Base-by-base conservation (phyloP, 2,113 vertebrate species). In the Phalacrocorax aristotelis region DNA sequence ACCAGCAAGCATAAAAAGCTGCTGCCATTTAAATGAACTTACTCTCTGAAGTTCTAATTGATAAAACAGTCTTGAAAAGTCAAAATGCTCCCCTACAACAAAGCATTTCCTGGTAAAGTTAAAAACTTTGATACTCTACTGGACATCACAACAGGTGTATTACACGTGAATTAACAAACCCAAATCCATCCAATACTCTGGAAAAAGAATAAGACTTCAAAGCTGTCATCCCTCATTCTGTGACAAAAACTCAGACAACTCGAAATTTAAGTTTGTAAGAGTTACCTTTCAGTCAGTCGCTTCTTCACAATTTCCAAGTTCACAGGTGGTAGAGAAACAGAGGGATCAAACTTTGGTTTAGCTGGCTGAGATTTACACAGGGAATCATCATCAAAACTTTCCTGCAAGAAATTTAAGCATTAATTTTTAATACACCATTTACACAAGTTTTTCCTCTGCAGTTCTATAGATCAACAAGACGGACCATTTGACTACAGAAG, bases 261-360 rank as follows among this genome's bases (percentile, higher is more conserved):
- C 3, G 0, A 11, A 81, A 89, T 15, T 40, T 29, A 80, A 69
- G 26, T 38, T 60, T 22, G 0, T 10, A 58, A 23, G 26, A 55
- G 10, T 82, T 97, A 99, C 99, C 98, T 99, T 90, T 88, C 98
- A 90, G 96, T 97, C 78, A 99, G 98, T 58, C 98, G 98, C 91
- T 98, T 99, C 97, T 99, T 99, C 87, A 99, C 97, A 80, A 98
- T 96, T 95, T 98, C 98, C 65, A 99, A 82, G 88, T 88, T 98
- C 93, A 99, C 86, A 34, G 97, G 90, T 68, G 98, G 98, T 13
- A 99, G 97, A 49, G 98, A 98, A 97, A 97, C 94, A 55, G 98
- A 98, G 61, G 97, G 93, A 93, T 97, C 98, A 90, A 97, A 96
- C 85, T 96, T 98, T 62, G 96, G 98, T 77, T 96, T 98, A 66